Evolutionary conservation across 2,888 invertebrate genomes (phyloP), one percentile per base, ranked within the genome.

Genomic region (Stratiomys singularior): DNA sequence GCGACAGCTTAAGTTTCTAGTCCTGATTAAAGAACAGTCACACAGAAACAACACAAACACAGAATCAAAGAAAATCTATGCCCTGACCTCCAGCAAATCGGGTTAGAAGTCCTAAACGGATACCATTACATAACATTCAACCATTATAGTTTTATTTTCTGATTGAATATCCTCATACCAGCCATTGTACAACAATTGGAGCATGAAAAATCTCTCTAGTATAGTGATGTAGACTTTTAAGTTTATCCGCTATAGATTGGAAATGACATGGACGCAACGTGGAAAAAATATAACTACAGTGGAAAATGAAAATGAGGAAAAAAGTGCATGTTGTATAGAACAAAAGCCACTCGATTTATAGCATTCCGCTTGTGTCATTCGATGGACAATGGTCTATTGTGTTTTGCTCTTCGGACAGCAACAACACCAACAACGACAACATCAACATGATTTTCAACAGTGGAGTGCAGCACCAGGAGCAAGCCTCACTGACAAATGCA

Each of bases 281-380:
- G 23, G 23, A 25, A 25, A 74, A 60, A 74, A 69, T 21, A 37
- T 25, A 13, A 69, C 46, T 23, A 47, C 46, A 25, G 46, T 67
- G 44, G 4, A 23, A 46, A 46, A 46, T 23, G 18, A 27, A 37
- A 47, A 60, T 1, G 30, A 28, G 21, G 56, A n/a, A 72, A 72
- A 56, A 28, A 56, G 21, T 56, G 60, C 15, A 21, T 25, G 58
- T 37, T 37, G 66, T 18, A 30, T 74, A 67, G 72, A 77, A 77
- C 77, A 77, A 79, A 79, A 58, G 76, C 21, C 23, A 21, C 52
- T 66, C 66, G 74, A 79, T 79, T 79, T 77, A 77, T 77, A 67
- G 78, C 74, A 60, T 74, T 74, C 27, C 60, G 58, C 58, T 60
- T 58, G 58, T 74, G 60, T 60, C 74, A 74, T 74, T 74, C 60